These are phyloP conservation scores for Ornithorhynchus anatinus DNA, from an alignment of 2,113 vertebrate genomes.

Conservation along the genomic window DNA sequence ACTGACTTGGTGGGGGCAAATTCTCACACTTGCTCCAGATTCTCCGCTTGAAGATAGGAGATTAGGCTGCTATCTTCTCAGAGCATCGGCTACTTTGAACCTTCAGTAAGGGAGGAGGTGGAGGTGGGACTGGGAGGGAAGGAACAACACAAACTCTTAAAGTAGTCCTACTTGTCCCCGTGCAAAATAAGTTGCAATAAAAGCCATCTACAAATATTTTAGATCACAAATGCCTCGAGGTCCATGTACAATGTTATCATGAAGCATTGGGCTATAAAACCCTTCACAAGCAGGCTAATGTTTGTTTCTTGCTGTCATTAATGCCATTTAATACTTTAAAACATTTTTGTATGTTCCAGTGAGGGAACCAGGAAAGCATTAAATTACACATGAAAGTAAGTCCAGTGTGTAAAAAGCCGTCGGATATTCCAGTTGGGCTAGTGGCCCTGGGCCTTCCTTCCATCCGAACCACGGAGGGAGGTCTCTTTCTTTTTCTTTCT, in stretches of 20 bases:
- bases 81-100: too few species aligned
- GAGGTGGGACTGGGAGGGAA: too few species aligned
- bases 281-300: not conserved
- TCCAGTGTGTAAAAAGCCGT: not conserved
- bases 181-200: too few species aligned
- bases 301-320: constrained; percentile 18
- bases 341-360: not conserved
- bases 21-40: too few species aligned
- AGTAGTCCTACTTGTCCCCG: too few species aligned
- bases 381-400: not conserved
- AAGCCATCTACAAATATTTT: not conserved
- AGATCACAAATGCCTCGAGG: not conserved
- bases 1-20: too few species aligned
- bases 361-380: not conserved
- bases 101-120: too few species aligned
- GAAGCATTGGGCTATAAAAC: constrained; percentile 26
- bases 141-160: constrained; percentile 28
- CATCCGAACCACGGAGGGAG: not conserved
- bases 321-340: not conserved
- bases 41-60: too few species aligned
- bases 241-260: too few species aligned
- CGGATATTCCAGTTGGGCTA: not conserved
- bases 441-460: not conserved
- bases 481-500: too few species aligned
- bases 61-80: too few species aligned